phyloP scores from a whole-genome alignment of 2,797 vertebrate species.

The Nannoperca obscura region DNA sequence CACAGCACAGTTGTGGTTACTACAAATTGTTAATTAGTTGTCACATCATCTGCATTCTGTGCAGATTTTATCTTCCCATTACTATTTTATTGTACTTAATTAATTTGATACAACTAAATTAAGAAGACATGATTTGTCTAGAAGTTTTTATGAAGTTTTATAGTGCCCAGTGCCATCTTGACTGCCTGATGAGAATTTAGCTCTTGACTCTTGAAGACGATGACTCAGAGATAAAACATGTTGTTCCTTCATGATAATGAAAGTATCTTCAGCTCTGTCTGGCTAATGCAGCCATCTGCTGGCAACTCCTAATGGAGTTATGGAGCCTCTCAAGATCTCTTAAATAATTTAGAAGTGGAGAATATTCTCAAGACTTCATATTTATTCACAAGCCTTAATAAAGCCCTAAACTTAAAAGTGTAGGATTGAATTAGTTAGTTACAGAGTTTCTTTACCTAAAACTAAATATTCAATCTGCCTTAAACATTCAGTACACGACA shows the following conservation, averaged over 20 bases:
- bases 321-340: constrained; percentile 59
- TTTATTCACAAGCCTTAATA: constrained; percentile 48
- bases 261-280: constrained; percentile 58
- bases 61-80: constrained; percentile 24
- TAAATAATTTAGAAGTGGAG: constrained; percentile 67
- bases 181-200: constrained; percentile 34
- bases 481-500: constrained; percentile 28
- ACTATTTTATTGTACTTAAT: constrained; percentile 29
- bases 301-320: constrained; percentile 67
- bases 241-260: constrained; percentile 63
- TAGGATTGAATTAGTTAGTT: constrained; percentile 52
- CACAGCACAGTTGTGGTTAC: constrained; percentile 8
- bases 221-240: constrained; percentile 45
- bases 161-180: constrained; percentile 11
- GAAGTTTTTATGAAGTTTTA: constrained; percentile 38
- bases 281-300: constrained; percentile 70
- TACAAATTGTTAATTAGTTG: constrained; percentile 41
- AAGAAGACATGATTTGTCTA: constrained; percentile 11
- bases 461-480: constrained; percentile 42
- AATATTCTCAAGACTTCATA: constrained; percentile 56
- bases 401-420: constrained; percentile 46
- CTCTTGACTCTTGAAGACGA: constrained; percentile 23
- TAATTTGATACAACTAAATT: constrained; percentile 16
- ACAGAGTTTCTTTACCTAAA: constrained; percentile 28
- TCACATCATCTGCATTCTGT: constrained; percentile 37